Conservation (phyloP, 2,113 vertebrate genomes). For the Cricetomys ansorgei region DNA sequence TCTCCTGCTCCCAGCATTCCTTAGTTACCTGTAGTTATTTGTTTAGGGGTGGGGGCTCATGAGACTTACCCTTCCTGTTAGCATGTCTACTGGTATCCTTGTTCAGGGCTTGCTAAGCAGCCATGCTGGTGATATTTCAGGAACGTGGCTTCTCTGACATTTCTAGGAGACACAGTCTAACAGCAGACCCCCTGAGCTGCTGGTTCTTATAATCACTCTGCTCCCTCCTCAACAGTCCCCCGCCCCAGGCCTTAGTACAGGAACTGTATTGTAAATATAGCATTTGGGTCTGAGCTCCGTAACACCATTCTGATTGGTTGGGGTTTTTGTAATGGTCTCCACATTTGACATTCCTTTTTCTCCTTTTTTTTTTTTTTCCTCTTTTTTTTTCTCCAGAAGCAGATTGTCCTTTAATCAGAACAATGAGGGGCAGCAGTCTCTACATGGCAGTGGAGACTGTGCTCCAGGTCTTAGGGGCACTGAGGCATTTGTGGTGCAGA, state of each 20-base stretch:
- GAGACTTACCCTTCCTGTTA: neutral
- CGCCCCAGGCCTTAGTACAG: neutral
- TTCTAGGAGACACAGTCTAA: neutral
- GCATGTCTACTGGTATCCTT: neutral
- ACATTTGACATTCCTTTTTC: neutral
- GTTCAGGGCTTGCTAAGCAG: neutral
- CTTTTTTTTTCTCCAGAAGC: too few species aligned
- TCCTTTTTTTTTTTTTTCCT: too few species aligned
- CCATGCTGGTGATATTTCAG: neutral
- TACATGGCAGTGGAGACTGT: too few species aligned
- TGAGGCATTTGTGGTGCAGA: too few species aligned
- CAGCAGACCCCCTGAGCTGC: neutral
- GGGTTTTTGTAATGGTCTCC: neutral
- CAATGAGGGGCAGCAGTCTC: too few species aligned
- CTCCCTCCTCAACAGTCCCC: too few species aligned
- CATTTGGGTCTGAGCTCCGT: neutral
- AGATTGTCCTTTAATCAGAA: too few species aligned
- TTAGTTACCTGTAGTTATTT: neutral
- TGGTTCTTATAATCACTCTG: neutral
- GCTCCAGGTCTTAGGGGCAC: too few species aligned
- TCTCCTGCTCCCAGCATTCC: neutral
- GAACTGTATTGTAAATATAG: neutral
- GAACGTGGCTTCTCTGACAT: too few species aligned
- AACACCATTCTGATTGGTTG: neutral
- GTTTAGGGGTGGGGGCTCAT: neutral